Percentiles rank a stretch among this genome's conserved stretches.
Evolutionary conservation across 2,888 invertebrate genomes (phyloP).

Genomic region (Drosophila pseudotalamancana): DNA sequence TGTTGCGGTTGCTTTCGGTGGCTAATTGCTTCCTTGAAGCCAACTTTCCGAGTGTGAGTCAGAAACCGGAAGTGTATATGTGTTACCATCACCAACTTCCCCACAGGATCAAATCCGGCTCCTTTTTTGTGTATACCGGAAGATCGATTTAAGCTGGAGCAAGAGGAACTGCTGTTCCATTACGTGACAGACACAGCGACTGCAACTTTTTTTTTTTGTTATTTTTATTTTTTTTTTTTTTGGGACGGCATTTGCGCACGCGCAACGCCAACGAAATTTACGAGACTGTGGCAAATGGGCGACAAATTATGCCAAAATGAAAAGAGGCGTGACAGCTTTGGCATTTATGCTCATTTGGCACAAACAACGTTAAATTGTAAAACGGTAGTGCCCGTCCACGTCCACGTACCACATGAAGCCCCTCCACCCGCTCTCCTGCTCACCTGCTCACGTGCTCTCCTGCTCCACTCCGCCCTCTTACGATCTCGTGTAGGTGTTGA

Average conservation of each 20-base stretch:
- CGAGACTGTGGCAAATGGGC: slow-evolving; percentile 71
- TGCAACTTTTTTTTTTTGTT: background rate
- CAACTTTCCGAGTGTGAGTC: slow-evolving; percentile 5
- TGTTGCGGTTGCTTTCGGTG: slow-evolving; percentile 36
- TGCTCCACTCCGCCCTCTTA: background rate
- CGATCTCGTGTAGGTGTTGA: slow-evolving; percentile 58
- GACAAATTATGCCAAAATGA: slow-evolving; percentile 75
- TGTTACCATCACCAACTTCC: too few species aligned
- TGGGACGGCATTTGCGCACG: slow-evolving; percentile 65
- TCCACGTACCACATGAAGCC: slow-evolving; percentile 41
- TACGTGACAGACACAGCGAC: slow-evolving; percentile 28
- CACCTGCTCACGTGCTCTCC: background rate
- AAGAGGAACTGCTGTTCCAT: background rate
- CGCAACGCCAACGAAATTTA: slow-evolving; percentile 61
- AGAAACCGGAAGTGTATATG: slow-evolving; percentile 56
- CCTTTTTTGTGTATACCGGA: background rate
- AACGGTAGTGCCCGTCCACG: slow-evolving; percentile 47
- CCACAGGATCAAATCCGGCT: too few species aligned
- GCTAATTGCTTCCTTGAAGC: slow-evolving; percentile 67
- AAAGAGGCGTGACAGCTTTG: slow-evolving; percentile 72
- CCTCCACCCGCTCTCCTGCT: background rate
- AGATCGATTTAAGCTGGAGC: background rate
- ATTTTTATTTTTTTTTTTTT: background rate
- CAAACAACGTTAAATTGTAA: slow-evolving; percentile 55
- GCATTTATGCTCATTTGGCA: slow-evolving; percentile 68